Conservation (phyloP, 64 coral and sea anemone species). For the Stichodactyla helianthus region DNA sequence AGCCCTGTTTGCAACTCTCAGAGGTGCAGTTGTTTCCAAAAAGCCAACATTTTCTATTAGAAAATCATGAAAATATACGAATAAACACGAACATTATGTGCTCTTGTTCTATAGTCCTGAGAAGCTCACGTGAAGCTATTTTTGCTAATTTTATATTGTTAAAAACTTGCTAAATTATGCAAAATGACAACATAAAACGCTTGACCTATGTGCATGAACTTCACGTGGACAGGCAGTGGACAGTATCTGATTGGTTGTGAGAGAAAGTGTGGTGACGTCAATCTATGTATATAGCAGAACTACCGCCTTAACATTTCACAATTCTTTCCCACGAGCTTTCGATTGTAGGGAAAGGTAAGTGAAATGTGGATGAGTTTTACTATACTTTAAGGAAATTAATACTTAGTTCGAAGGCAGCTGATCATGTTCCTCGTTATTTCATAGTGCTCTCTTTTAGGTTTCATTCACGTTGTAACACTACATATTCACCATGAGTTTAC, state of each 20-base stretch:
- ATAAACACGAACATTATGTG: neutral
- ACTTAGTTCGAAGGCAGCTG: neutral
- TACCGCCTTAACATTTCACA: neutral
- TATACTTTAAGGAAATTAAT: neutral
- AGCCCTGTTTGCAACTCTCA: no score
- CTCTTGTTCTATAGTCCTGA: neutral
- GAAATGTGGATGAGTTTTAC: neutral
- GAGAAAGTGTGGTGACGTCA: neutral
- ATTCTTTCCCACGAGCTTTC: neutral
- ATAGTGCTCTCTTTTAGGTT: neutral
- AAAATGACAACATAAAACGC: neutral
- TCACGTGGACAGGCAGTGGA: neutral
- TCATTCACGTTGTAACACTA: neutral
- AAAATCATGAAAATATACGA: no score
- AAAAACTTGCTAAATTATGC: neutral
- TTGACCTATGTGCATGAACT: neutral
- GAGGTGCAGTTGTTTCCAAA: neutral
- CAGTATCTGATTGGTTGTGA: neutral
- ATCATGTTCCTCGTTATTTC: neutral
- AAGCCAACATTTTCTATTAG: no score
- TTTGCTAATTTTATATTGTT: neutral
- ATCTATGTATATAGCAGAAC: neutral
- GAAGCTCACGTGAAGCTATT: slow-evolving; percentile 1
- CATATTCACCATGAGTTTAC: neutral
- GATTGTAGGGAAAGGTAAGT: no score